Evolutionary conservation across 2,888 invertebrate genomes (phyloP).

Genomic region (Eupithecia pulchellata): DNA sequence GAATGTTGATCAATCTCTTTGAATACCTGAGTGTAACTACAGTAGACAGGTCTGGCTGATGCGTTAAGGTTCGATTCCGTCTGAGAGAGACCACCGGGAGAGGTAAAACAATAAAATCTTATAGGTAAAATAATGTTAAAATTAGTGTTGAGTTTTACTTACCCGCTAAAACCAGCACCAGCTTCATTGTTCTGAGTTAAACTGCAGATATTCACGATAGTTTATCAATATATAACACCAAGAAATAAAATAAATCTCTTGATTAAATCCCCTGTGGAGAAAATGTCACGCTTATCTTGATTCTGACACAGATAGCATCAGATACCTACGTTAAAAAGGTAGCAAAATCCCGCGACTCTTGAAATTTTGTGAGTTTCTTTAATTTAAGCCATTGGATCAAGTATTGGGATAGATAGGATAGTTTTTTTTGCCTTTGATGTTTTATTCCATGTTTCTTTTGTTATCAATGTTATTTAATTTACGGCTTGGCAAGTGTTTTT

Average conservation of each 20-base stretch:
- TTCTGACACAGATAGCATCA: not conserved
- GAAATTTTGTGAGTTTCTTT: not conserved
- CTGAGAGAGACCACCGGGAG: not conserved
- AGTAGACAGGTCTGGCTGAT: not conserved
- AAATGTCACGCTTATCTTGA: not conserved
- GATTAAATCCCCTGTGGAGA: slow-evolving; percentile 37
- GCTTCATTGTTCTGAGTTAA: slow-evolving; percentile 59
- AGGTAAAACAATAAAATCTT: not conserved
- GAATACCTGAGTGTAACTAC: not conserved
- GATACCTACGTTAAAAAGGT: not conserved
- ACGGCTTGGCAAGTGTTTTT: not conserved
- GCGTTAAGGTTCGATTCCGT: not conserved
- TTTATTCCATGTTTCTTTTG: too few species aligned
- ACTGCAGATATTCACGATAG: slow-evolving; percentile 36
- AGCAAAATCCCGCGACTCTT: not conserved
- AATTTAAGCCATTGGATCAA: too few species aligned
- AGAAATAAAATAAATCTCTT: slow-evolving; percentile 13
- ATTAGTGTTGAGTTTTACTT: slow-evolving; percentile 26
- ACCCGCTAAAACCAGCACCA: slow-evolving; percentile 71
- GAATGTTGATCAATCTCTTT: not conserved
- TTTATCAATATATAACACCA: not conserved
- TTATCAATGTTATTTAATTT: not conserved
- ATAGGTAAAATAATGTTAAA: not conserved
- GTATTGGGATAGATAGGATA: too few species aligned
- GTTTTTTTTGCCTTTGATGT: too few species aligned